phyloP scores from a whole-genome alignment of 2,888 invertebrate species.

The Fissipunctia ypsillon region DNA sequence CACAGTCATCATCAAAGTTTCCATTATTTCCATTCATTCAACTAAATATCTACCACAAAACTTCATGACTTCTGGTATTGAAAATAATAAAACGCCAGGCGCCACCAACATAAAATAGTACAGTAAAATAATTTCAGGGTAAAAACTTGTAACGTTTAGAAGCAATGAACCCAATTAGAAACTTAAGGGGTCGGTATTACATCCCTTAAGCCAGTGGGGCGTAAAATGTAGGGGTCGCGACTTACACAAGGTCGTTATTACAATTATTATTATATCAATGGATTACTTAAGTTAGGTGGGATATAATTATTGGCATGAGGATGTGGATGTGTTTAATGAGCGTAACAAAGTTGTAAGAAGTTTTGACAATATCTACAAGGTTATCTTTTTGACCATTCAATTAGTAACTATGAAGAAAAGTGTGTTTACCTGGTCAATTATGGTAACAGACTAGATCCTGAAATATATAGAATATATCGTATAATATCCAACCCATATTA shows the following conservation, averaged over 20 bases:
- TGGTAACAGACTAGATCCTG: too few relatives aligned
- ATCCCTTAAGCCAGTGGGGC: conserved; percentile 67
- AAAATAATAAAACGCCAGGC: conserved; percentile 36
- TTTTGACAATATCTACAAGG: too few relatives aligned
- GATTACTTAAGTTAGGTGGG: conserved; percentile 53
- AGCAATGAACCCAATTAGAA: conserved; percentile 78
- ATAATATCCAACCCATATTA: too few relatives aligned
- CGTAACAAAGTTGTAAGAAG: too few relatives aligned
- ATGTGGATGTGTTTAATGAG: not conserved
- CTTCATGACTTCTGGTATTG: not conserved
- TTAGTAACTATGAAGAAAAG: too few relatives aligned
- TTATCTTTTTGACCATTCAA: too few relatives aligned
- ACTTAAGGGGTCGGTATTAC: conserved; percentile 72
- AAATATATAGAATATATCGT: too few relatives aligned
- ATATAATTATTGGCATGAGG: conserved; percentile 47
- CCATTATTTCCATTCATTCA: not conserved
- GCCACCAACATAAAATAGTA: conserved; percentile 51
- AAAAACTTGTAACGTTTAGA: conserved; percentile 70
- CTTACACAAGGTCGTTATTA: conserved; percentile 60
- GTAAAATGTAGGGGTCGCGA: conserved; percentile 68
- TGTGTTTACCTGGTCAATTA: too few relatives aligned
- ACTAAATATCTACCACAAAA: conserved; percentile 1
- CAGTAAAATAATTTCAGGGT: conserved; percentile 62
- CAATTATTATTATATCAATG: conserved; percentile 70
- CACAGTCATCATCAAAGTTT: not conserved